These are phyloP conservation scores for Platysteira castanea DNA, from an alignment of 2,113 vertebrate genomes.

Conservation along the genomic window DNA sequence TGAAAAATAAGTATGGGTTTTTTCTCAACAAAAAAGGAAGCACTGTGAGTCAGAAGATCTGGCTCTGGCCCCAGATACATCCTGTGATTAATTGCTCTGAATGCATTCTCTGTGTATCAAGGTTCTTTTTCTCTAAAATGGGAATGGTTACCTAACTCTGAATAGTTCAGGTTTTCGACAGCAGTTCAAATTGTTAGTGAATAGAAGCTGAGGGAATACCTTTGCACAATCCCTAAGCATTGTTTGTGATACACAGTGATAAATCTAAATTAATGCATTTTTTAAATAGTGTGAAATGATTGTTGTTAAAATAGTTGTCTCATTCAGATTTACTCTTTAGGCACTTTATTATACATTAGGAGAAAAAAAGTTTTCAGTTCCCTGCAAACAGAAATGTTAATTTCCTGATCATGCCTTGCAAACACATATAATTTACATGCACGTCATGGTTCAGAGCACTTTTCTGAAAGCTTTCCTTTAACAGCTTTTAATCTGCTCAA, in stretches of 20 bases:
- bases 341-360: not conserved
- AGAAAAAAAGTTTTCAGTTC: not conserved
- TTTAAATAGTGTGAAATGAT: not conserved
- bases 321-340: not conserved
- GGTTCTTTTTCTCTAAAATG: not conserved
- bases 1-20: not conserved
- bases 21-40: not conserved
- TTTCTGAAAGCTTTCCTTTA: not conserved
- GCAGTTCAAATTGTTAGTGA: not conserved
- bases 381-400: not conserved
- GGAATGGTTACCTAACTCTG: not conserved
- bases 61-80: not conserved
- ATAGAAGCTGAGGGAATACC: not conserved
- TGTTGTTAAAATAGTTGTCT: not conserved
- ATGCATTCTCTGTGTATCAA: not conserved
- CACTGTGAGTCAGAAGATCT: not conserved
- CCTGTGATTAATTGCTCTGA: constrained; percentile 4
- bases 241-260: rapidly evolving
- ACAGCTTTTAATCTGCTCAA: not conserved
- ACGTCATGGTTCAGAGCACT: not conserved
- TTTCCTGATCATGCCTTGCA: not conserved
- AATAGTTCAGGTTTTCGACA: not conserved
- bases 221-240: not conserved
- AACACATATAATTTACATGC: not conserved
- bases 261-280: not conserved